Evolutionary conservation across 1,140 invertebrate genomes (phyloP), one percentile per base, ranked within the genome.

Genomic region (Pseudomyrmex flavicornis): DNA sequence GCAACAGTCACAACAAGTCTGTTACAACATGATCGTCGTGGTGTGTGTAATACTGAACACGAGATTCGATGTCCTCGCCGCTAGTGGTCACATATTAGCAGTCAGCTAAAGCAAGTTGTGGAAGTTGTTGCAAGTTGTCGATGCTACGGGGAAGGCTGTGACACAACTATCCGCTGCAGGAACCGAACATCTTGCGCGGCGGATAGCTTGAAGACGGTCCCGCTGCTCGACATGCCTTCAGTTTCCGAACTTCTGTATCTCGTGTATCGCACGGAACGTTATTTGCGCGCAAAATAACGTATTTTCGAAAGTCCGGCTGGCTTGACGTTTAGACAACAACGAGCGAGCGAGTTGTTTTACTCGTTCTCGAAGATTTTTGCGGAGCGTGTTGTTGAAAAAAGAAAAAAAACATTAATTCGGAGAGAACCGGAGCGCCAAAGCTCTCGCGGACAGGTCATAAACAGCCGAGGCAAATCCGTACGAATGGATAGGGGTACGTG

Each of bases 381-480:
- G 3, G 9, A 44, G 9, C 26, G 35, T 35, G 35, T 35, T 35
- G 35, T 7, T 35, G 5, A 7, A 7, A 35, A 35, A 35, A 35
- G 7, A 0, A 35, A 35, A 35, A 35, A n/a, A 48, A 62, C 5
- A 10, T 0, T 44, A n/a, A 10, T 77, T 46, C 56, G 1, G n/a
- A 59, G 44, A n/a, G 59, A 35, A 17, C 22, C 44, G 46, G 20
- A 69, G 20, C 17, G 35, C 26, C 17, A 46, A 58, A 48, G 35
- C 35, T 35, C 10, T 69, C 63, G 20, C 66, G 20, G 12, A 70
- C 65, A 46, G 46, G 3, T 69, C 35, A n/a, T 79, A 69, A 35
- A 44, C 75, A 58, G 52, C 35, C 80, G 66, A 76, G 75, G 88
- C 82, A 90, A 91, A 91, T 91, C 89, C 86, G 83, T 85, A 90